Evolutionary conservation across 1,140 invertebrate species (phyloP).

Genomic region (Mercenaria mercenaria): DNA sequence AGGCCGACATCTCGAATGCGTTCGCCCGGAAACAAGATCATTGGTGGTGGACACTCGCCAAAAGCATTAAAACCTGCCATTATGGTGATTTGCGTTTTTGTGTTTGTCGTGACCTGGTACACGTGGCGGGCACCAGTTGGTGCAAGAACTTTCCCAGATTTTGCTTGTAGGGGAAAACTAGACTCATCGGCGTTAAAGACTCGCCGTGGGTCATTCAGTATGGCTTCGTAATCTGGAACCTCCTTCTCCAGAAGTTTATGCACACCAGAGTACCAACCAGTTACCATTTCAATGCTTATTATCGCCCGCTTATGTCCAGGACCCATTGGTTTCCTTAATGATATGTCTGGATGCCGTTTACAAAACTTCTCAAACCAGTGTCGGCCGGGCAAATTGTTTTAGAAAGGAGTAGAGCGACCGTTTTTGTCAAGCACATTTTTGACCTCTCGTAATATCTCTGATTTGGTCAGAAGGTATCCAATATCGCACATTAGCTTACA

Average conservation of each 20-base stretch:
- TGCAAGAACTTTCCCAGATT: not conserved
- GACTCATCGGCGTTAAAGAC: slow-evolving; percentile 4
- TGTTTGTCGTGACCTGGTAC: not conserved
- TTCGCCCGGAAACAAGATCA: slow-evolving; percentile 22
- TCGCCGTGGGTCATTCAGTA: not conserved
- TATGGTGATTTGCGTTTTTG: not conserved
- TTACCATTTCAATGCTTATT: not conserved
- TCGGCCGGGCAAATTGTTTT: not conserved
- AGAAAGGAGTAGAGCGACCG: not conserved
- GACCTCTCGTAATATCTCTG: not conserved
- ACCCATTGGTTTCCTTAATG: not conserved
- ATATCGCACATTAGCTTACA: not conserved
- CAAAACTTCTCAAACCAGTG: not conserved
- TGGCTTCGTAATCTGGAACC: not conserved
- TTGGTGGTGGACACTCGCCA: not conserved
- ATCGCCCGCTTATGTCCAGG: not conserved
- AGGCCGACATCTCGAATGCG: not conserved
- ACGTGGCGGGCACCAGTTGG: not conserved
- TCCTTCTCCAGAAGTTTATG: not conserved
- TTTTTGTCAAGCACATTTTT: too few species aligned
- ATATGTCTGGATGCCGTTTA: not conserved
- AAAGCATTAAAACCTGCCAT: slow-evolving; percentile 18
- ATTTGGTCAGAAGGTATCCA: not conserved
- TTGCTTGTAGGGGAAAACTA: too few species aligned
- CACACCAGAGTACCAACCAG: too few species aligned